A percentile compares a stretch with the other conserved stretches of the same genome.
phyloP scores from a whole-genome alignment of 1,140 invertebrate species.

The Callitettix versicolor region DNA sequence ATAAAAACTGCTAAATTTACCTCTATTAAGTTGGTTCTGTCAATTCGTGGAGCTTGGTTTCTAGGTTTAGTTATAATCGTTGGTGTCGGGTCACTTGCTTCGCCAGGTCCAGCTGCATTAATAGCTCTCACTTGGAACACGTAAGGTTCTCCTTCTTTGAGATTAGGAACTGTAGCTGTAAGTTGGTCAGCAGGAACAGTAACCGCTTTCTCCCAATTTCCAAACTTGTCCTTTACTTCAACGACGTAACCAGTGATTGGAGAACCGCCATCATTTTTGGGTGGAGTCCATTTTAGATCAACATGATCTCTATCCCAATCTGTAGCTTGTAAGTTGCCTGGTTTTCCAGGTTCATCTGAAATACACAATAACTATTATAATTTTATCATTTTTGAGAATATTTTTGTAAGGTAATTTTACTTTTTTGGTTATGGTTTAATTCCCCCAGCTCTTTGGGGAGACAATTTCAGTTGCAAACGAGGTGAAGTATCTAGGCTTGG shows the following conservation, averaged over 20 bases:
- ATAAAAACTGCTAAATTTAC: no score
- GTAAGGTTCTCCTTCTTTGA: constrained; percentile 83
- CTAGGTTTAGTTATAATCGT: constrained; percentile 83
- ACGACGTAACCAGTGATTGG: constrained; percentile 79
- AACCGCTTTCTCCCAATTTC: constrained; percentile 85
- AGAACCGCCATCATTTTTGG: constrained; percentile 70
- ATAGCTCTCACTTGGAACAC: constrained; percentile 85
- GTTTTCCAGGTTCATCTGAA: constrained; percentile 82
- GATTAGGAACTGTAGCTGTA: constrained; percentile 75
- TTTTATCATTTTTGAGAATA: background rate
- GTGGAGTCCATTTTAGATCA: constrained; percentile 77
- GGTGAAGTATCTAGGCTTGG: no score
- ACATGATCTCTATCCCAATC: constrained; percentile 96
- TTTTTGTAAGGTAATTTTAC: background rate
- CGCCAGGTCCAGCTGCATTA: constrained; percentile 87
- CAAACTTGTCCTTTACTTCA: constrained; percentile 87
- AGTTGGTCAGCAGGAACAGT: constrained; percentile 70
- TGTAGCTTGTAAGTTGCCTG: constrained; percentile 77
- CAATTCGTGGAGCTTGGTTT: constrained; percentile 76
- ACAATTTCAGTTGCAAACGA: no score
- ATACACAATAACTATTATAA: constrained; percentile 7
- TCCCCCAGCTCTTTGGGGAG: no score
- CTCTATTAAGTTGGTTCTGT: constrained; percentile 74
- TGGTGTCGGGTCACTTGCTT: constrained; percentile 77
- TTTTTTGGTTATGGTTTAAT: no score